Conservation (phyloP, 1,140 invertebrate species). For the Drosophila varians region DNA sequence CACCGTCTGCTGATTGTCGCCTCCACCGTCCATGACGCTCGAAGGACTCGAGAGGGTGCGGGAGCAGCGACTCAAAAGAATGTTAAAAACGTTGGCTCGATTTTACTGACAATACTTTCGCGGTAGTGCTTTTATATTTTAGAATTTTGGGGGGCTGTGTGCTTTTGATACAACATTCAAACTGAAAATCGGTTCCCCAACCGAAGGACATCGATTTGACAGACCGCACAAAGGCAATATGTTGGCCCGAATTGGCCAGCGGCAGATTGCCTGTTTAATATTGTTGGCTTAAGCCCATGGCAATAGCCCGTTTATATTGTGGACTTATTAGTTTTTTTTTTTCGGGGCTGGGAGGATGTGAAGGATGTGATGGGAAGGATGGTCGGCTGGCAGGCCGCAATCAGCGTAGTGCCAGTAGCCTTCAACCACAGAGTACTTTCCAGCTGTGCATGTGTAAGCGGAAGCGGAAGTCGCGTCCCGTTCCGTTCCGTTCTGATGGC, state of each 20-base stretch:
- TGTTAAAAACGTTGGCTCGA: not conserved
- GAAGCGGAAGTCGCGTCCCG: constrained; percentile 50
- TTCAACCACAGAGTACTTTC: constrained; percentile 63
- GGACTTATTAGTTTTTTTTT: constrained; percentile 65
- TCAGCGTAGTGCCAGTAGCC: constrained; percentile 51
- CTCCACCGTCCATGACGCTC: constrained; percentile 55
- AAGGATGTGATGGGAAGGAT: too few relatives aligned
- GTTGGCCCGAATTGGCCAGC: constrained; percentile 39
- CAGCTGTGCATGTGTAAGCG: constrained; percentile 63
- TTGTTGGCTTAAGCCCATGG: constrained; percentile 59
- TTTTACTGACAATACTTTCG: not conserved
- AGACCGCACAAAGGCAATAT: constrained; percentile 30
- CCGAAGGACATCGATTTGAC: constrained; percentile 17
- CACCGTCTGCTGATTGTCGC: constrained; percentile 50
- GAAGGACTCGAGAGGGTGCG: not conserved
- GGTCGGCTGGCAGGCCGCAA: constrained; percentile 18
- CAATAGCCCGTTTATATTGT: constrained; percentile 31
- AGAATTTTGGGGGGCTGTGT: constrained; percentile 39
- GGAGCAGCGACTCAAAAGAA: not conserved
- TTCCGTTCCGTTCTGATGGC: constrained; percentile 43
- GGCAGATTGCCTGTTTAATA: constrained; percentile 64
- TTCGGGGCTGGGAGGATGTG: not conserved
- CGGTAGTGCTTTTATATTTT: constrained; percentile 5
- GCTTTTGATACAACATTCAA: constrained; percentile 5
- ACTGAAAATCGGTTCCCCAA: constrained; percentile 1